These are phyloP conservation scores for Pampus argenteus DNA, from an alignment of 2,797 vertebrate genomes.

Conservation along the genomic window DNA sequence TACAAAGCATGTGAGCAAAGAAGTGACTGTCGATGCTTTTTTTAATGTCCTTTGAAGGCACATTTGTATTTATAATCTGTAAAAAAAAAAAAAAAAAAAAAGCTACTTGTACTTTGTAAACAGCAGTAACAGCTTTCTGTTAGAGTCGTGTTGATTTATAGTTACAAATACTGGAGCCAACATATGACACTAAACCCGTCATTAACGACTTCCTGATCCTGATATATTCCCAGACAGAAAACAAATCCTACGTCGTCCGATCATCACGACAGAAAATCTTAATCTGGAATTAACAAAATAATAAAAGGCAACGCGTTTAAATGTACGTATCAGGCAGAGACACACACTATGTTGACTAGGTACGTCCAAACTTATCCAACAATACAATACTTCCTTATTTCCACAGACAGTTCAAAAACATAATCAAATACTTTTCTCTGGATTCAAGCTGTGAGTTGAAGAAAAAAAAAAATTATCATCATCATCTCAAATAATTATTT, in stretches of 20 bases:
- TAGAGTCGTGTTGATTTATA: conserved; percentile 13
- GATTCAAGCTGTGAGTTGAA: neutral
- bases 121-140: conserved; percentile 3
- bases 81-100: conserved; percentile 28
- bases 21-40: neutral
- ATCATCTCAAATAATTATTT: conserved; percentile 30
- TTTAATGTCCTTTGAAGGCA: conserved; percentile 44
- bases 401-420: conserved; percentile 8
- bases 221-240: neutral
- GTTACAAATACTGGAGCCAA: conserved; percentile 32
- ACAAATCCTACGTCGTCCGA: neutral
- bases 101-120: neutral
- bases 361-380: conserved; percentile 16
- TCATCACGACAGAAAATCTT: conserved; percentile 17
- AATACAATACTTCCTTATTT: conserved; percentile 15
- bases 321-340: conserved; percentile 14
- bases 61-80: conserved; percentile 23
- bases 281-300: conserved; percentile 12
- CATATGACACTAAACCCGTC: conserved; percentile 17
- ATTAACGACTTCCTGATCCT: conserved; percentile 6
- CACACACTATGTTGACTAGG: neutral
- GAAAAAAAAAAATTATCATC: conserved; percentile 16
- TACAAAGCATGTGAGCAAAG: conserved; percentile 22
- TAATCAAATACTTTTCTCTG: conserved; percentile 10
- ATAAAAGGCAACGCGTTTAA: conserved; percentile 8